Evolutionary conservation across 2,113 vertebrate species (phyloP), one percentile per base, ranked within the genome.

Genomic region (Mastomys coucha): DNA sequence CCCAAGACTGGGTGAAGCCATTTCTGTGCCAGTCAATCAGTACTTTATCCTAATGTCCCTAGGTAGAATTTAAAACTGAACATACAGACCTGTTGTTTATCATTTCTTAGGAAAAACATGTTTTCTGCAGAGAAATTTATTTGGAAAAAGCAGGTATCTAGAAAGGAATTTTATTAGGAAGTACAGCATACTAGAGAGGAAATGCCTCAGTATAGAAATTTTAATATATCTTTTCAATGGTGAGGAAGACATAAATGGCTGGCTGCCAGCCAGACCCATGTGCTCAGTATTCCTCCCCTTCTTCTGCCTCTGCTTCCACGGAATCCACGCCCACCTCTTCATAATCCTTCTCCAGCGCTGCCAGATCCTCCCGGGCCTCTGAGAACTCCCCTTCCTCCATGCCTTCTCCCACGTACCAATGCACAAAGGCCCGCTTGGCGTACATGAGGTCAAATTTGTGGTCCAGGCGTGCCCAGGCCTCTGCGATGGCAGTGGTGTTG

Each of bases 401-500:
- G 65, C 86, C 86, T 28, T 88, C 86, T 16, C 86, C 86, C 86
- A 88, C 86, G 86, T 88, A 88, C 86, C 86, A 88, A 36, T 88
- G 86, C 33, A 88, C 86, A 26, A 88, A 88, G 67, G 86, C 86
- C 3, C 86, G 86, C 86, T 88, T 88, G 67, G 86, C 86, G 0
- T 88, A 88, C 86, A 88, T 88, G 45, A 88, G 86, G 67, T 88
- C 86, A 67, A 88, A 88, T 8, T 88, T 88, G 86, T 88, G 86
- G 49, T 88, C 86, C 67, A 88, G 86, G 67, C 86, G 86, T 33
- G 86, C 86, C 86, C 86, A 88, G 12, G 86, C 86, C 86, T 88
- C 86, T 26, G 86, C 86, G 13, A 88, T 88, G 86, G 86, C 86
- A 0, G 86, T 88, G 67, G 86, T 88, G 22, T 88, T 88, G 86